These are phyloP conservation scores for Pristionchus japonicus DNA, from an alignment of 2,888 invertebrate genomes.

Conservation along the genomic window DNA sequence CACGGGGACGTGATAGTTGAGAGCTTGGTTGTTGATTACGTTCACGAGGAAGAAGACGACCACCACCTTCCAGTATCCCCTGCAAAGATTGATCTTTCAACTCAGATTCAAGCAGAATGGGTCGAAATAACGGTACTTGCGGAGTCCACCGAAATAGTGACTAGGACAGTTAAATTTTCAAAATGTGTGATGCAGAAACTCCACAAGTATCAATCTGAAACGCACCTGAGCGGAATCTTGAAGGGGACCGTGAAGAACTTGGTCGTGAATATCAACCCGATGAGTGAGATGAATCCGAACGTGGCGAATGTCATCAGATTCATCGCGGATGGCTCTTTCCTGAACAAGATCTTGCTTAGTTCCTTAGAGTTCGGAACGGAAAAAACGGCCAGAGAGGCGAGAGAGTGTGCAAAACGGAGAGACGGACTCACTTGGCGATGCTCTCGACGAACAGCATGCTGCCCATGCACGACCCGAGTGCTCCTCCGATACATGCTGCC, in stretches of 20 bases:
- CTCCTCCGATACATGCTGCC: slow-evolving; percentile 51
- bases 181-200: too few species aligned
- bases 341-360: too few species aligned
- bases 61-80: slow-evolving; percentile 87
- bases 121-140: background rate
- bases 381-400: too few species aligned
- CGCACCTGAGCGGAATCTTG: slow-evolving; percentile 80
- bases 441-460: slow-evolving; percentile 75
- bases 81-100: slow-evolving; percentile 61
- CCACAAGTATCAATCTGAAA: too few species aligned
- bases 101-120: background rate
- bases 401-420: too few species aligned
- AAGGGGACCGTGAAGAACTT: slow-evolving; percentile 87
- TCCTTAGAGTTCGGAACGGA: too few species aligned
- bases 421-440: slow-evolving; percentile 74
- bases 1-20: slow-evolving; percentile 96
- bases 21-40: slow-evolving; percentile 91
- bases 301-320: slow-evolving; percentile 95
- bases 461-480: slow-evolving; percentile 72
- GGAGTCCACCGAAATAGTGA: too few species aligned
- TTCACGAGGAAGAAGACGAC: slow-evolving; percentile 91
- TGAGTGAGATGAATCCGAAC: slow-evolving; percentile 89
- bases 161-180: too few species aligned
- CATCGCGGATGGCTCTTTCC: slow-evolving; percentile 91
- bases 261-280: slow-evolving; percentile 86